A percentile compares a stretch with the other conserved stretches of the same genome.
These are phyloP conservation scores for Parambassis ranga DNA, from an alignment of 2,797 vertebrate genomes.

Conservation along the genomic window DNA sequence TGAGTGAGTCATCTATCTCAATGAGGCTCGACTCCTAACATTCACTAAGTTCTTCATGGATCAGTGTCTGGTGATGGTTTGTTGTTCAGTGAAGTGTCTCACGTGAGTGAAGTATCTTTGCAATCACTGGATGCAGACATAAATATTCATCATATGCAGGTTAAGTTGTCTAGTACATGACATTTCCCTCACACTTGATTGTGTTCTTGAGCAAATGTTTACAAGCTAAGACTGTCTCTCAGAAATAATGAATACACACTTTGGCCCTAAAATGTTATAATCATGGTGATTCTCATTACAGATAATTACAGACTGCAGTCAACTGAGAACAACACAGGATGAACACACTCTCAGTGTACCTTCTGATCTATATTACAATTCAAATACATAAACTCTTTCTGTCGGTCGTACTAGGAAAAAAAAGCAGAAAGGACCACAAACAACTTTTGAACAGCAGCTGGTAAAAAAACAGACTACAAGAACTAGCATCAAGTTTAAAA, in stretches of 20 bases:
- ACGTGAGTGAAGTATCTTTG: background rate
- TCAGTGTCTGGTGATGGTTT: background rate
- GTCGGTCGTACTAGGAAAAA: background rate
- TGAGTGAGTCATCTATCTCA: background rate
- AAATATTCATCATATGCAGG: background rate
- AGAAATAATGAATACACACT: background rate
- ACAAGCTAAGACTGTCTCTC: no score
- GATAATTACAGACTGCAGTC: constrained; percentile 4
- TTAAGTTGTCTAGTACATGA: background rate
- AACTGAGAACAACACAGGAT: background rate
- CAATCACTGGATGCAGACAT: background rate
- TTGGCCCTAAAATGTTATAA: background rate
- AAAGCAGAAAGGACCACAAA: constrained; percentile 2
- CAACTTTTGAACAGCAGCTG: constrained; percentile 11
- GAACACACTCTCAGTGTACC: background rate
- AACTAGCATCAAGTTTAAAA: constrained; percentile 22
- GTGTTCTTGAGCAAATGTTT: background rate
- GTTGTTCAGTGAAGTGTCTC: background rate
- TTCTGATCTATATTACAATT: background rate
- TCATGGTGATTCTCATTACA: background rate
- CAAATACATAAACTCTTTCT: constrained; percentile 6
- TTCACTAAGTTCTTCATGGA: background rate
- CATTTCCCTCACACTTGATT: background rate
- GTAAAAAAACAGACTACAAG: constrained; percentile 2
- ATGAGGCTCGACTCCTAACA: background rate